Evolutionary conservation across 2,113 vertebrate species (phyloP).

Genomic region (Pyxicephalus adspersus): DNA sequence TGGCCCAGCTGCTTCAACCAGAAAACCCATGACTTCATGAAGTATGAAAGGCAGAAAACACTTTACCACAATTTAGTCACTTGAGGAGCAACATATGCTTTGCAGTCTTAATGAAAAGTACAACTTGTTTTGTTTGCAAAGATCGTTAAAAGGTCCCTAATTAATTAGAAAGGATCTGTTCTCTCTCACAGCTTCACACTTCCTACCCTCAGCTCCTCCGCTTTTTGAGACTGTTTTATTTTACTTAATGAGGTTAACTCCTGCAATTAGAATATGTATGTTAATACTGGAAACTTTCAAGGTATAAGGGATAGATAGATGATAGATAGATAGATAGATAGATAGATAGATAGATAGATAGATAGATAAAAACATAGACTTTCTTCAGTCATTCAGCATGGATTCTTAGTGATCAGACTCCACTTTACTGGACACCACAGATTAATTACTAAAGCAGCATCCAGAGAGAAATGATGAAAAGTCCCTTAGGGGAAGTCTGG

Average conservation of each 20-base stretch:
- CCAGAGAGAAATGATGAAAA: too few relatives aligned
- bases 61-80: conserved; percentile 50
- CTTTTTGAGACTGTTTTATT: conserved; percentile 11
- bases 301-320: too few relatives aligned
- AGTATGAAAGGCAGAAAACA: conserved; percentile 43
- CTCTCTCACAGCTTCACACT: conserved; percentile 46
- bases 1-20: conserved; percentile 38
- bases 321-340: too few relatives aligned
- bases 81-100: conserved; percentile 51
- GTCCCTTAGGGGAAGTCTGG: too few relatives aligned
- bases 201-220: conserved; percentile 46
- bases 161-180: conserved; percentile 54
- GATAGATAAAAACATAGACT: too few relatives aligned
- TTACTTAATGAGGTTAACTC: conserved; percentile 39
- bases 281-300: background rate
- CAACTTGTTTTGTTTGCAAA: conserved; percentile 56
- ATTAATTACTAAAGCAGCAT: too few relatives aligned
- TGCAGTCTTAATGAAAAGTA: conserved; percentile 56
- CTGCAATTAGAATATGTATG: background rate
- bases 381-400: too few relatives aligned
- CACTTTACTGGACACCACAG: too few relatives aligned
- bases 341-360: too few relatives aligned
- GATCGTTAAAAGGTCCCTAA: conserved; percentile 55
- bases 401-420: too few relatives aligned
- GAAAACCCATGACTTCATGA: conserved; percentile 44